Base-by-base conservation (phyloP, 2,113 vertebrate genomes). In the Podarcis cretensis region DNA sequence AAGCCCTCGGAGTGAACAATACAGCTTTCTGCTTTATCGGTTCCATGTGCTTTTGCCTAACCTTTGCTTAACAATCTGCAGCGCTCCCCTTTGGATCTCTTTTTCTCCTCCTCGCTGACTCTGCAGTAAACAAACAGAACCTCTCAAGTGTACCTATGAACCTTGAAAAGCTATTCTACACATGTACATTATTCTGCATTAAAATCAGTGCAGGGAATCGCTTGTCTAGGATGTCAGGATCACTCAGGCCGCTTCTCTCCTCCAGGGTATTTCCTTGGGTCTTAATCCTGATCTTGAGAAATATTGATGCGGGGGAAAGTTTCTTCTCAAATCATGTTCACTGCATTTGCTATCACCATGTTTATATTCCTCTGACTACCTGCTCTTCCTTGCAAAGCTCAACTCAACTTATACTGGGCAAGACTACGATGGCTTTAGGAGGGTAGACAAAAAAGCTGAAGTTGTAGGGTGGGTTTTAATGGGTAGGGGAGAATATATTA, bases 11-110 rank as follows among this genome's bases (percentile, higher is more conserved):
- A 95, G 94, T 93, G 92, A 96, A 93, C 90, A 92, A 94, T 92
- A 87, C 35, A 95, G 87, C 95, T 95, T 96, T 93, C 73, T 89
- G 92, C 96, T 96, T 95, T 94, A 97, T 96, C 87, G 96, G 94
- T 95, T 95, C 94, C 40, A 84, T 75, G 9, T 78, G 88, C 76
- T 93, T 91, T 74, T 86, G 89, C 81, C 88, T 89, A 81, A 93
- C 94, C 93, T 95, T 95, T 94, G 91, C 91, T 96, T 95, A 95
- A 95, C 95, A 95, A 93, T 81, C 25, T 54, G 90, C 85, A 48
- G 80, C 43, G 94, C 88, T 91, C 93, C 92, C 87, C 87, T 91
- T 81, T 77, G n/a, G 40, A 76, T 57, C 87, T 87, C 9, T 30
- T 91, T 90, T 81, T 84, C 90, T 87, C 90, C 81, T 74, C 71